phyloP scores from a whole-genome alignment of 2,797 vertebrate genomes.

The Apogon hyalosoma region DNA sequence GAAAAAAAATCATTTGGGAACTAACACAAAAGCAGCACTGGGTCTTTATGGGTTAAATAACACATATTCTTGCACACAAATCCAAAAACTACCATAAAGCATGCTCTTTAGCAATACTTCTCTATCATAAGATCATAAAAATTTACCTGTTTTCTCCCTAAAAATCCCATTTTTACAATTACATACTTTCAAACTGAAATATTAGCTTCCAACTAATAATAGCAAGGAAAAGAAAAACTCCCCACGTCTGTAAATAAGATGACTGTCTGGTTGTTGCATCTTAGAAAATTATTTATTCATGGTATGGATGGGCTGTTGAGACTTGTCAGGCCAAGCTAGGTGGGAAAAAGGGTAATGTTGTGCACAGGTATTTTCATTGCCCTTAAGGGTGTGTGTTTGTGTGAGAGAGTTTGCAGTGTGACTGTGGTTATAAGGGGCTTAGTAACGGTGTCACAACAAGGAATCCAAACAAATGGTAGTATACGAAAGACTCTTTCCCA shows the following conservation, averaged over 20 bases:
- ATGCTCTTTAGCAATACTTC: background rate
- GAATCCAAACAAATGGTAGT: conserved; percentile 75
- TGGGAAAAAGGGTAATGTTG: conserved; percentile 69
- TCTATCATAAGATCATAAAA: background rate
- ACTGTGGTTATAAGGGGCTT: conserved; percentile 35
- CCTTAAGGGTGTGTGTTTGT: conserved; percentile 61
- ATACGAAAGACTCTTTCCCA: conserved; percentile 48
- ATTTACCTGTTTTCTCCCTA: too few species aligned
- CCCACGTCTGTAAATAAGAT: conserved; percentile 27
- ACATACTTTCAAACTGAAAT: conserved; percentile 4
- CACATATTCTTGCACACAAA: background rate
- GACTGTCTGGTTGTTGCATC: conserved; percentile 34
- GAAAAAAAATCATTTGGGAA: too few species aligned
- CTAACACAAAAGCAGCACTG: too few species aligned
- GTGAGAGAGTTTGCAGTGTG: conserved; percentile 17
- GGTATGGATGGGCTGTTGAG: conserved; percentile 76
- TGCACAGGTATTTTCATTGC: conserved; percentile 71
- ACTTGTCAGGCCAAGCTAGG: conserved; percentile 68
- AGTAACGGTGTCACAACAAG: conserved; percentile 78
- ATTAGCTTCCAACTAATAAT: background rate
- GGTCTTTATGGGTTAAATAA: background rate
- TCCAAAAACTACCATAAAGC: background rate
- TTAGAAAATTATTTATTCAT: conserved; percentile 62
- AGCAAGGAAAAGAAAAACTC: conserved; percentile 24
- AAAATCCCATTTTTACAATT: too few species aligned